Base-by-base conservation (phyloP, 2,797 vertebrate species). In the Spondyliosoma cantharus region DNA sequence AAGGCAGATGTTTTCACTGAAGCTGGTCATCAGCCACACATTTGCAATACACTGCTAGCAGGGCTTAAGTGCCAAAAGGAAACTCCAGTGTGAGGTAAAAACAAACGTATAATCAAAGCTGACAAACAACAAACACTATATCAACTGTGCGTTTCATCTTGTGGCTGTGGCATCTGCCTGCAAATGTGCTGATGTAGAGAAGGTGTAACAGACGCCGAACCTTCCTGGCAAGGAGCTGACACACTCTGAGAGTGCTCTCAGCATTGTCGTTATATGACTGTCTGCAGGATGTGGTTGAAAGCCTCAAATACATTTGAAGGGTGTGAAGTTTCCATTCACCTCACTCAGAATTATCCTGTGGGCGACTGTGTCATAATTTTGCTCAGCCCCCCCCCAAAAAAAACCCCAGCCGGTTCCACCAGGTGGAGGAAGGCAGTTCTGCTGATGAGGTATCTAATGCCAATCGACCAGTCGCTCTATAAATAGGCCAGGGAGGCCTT, bases 201-300 rank as follows among this genome's bases (percentile, higher is more conserved):
- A 29, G 19, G 8, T 71, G 74, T 54, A 81, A 58, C 42, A 29
- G 19, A n/a, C 11, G 53, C 50, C 32, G 8, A 70, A 42, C 6
- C 57, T 17, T 9, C n/a, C 19, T 19, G 22, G 22, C 45, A 61
- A 56, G 45, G 20, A 37, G 20, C 19, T 7, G 8, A 13, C 37
- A 15, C 17, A 16, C 50, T 16, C 8, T 25, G 16, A 73, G 12
- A 65, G 20, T 53, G 16, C 54, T 32, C 58, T 77, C 24, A 24
- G 59, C 37, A 2, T 61, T 65, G 61, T 64, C 70, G 45, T 22
- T 27, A 15, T 13, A 52, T n/a, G 22, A 29, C 68, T 70, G 71
- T 11, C n/a, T 69, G 58, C 82, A 86, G 91, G 91, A 92, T 90
- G 91, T 87, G 90, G 91, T 90, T 76, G 65, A 50, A 78, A 71